These are phyloP conservation scores for Scalopus aquaticus DNA, from an alignment of 2,113 vertebrate genomes.

Conservation along the genomic window DNA sequence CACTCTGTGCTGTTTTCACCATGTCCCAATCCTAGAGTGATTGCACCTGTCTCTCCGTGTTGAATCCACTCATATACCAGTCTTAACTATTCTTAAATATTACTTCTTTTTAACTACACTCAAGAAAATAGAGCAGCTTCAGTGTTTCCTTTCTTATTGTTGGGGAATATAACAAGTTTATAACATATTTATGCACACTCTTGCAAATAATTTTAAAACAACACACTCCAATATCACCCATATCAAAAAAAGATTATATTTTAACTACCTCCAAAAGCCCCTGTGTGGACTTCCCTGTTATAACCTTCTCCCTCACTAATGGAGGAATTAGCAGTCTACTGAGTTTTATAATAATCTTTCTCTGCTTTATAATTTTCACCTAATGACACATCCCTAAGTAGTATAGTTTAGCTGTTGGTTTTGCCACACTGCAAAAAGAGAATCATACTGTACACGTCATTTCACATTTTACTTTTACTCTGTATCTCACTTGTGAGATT, in stretches of 20 bases:
- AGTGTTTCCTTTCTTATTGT: not conserved
- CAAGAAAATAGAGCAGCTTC: not conserved
- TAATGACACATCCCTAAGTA: not conserved
- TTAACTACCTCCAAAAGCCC: not conserved
- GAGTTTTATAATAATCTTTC: not conserved
- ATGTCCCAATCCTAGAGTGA: not conserved
- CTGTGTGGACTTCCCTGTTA: not conserved
- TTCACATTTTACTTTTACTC: conserved; percentile 9
- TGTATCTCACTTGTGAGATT: not conserved
- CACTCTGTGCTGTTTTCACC: not conserved
- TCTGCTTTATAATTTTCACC: conserved; percentile 2
- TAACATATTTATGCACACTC: not conserved
- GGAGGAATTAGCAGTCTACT: not conserved
- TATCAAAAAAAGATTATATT: not conserved
- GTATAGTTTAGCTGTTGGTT: not conserved
- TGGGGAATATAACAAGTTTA: not conserved
- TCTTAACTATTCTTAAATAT: not conserved
- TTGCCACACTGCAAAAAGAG: not conserved
- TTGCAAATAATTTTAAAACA: conserved; percentile 14
- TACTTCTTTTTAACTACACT: too few relatives aligned
- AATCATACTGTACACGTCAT: not conserved
- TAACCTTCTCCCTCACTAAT: not conserved
- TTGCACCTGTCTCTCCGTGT: not conserved
- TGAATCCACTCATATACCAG: not conserved
- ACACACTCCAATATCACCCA: not conserved